Evolutionary conservation across 2,113 vertebrate genomes (phyloP), one percentile per base, ranked within the genome.

Genomic region (Eulacestoma nigropectus): DNA sequence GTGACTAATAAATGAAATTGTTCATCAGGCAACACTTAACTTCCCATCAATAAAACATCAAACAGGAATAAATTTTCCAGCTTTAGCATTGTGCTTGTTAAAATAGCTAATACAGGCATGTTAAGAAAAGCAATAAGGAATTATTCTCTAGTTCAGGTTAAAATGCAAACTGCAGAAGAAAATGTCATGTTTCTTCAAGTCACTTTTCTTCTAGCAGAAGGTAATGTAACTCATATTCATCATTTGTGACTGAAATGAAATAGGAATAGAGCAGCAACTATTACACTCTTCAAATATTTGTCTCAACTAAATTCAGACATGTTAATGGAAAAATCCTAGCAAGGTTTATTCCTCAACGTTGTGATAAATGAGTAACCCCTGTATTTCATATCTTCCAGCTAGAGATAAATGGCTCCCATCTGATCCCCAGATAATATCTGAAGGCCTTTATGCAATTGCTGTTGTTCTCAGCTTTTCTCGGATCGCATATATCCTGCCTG

Each of bases 381-480:
- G 11, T 90, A 37, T 97, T 81, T 97, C 16, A 0, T 97, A 37
- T 97, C 60, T 98, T 97, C 93, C 96, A 99, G 99, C 99, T 67
- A 98, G 99, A 97, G 98, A 99, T 80, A 99, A 98, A 96, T 99
- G 99, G 99, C 98, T 99, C 35, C 99, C 99, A 52, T 99, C 99
- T 39, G 99, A 99, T 97, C 99, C 99, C 53, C 99, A 99, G 98
- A 98, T 99, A 89, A 99, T 99, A 95, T 99, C 98, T 1, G 99
- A 99, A 96, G 99, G 99, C 67, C 98, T 99, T 69, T 99, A 99
- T 46, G 98, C 99, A 82, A 99, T 99, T 41, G 99, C 99, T 4
- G 98, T 99, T 1, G 99, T 99, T 57, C 98, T 99, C 65, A 99
- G 99, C 96, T 99, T 99, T 93, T 99, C 98, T 50, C 98, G 99